phyloP scores from a whole-genome alignment of 2,113 vertebrate species.

The Xiphophorus couchianus region DNA sequence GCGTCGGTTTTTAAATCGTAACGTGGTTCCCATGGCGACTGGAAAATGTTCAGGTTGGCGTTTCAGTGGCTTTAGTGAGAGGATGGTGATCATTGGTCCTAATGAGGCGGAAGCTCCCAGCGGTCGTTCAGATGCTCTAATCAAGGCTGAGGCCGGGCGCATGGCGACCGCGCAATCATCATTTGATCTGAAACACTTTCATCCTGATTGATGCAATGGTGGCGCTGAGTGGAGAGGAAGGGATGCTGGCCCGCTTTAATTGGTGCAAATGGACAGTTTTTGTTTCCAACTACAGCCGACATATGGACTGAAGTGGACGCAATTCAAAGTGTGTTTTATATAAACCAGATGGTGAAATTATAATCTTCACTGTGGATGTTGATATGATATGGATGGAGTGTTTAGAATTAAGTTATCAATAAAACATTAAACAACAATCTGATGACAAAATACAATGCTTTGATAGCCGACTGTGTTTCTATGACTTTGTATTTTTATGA shows the following conservation, averaged over 20 bases:
- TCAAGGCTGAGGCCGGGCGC: constrained; percentile 38
- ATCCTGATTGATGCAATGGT: constrained; percentile 18
- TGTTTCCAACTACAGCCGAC: background rate
- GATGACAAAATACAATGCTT: no score
- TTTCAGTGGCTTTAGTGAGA: constrained; percentile 34
- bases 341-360: background rate
- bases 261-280: background rate
- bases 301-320: background rate
- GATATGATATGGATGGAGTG: no score
- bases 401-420: no score
- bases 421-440: no score
- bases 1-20: background rate
- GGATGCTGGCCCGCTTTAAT: background rate
- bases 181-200: constrained; percentile 41
- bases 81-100: constrained; percentile 55
- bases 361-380: no score
- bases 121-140: constrained; percentile 48
- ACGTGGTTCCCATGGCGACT: constrained; percentile 12
- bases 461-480: no score
- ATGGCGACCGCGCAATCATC: constrained; percentile 37
- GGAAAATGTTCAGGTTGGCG: constrained; percentile 12
- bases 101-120: constrained; percentile 57
- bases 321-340: background rate
- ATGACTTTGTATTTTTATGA: no score
- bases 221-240: constrained; percentile 1